A percentile compares a stretch with the other conserved stretches of the same genome.
These are phyloP conservation scores for Trachelus tabidus DNA, from an alignment of 2,888 invertebrate species.

Conservation along the genomic window DNA sequence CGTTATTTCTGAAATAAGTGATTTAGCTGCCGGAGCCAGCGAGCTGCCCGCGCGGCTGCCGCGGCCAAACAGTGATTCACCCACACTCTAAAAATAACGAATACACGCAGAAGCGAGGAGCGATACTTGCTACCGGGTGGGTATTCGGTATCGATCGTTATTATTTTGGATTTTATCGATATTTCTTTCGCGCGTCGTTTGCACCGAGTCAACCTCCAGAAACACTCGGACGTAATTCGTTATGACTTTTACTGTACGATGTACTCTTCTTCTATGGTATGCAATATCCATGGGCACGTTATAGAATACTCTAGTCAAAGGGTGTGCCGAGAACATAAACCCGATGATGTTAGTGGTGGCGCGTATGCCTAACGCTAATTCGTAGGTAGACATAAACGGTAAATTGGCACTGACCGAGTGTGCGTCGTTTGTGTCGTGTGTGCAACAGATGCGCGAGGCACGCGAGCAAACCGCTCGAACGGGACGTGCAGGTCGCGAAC, in stretches of 20 bases:
- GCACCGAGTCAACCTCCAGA: background rate
- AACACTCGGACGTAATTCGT: background rate
- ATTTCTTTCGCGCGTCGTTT: background rate
- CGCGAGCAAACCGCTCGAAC: conserved; percentile 54
- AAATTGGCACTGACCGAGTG: conserved; percentile 56
- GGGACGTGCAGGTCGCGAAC: conserved; percentile 57
- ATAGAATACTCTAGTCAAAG: conserved; percentile 10
- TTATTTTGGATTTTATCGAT: background rate
- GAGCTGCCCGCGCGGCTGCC: conserved; percentile 20
- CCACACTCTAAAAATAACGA: conserved; percentile 60
- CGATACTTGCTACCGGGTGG: conserved; percentile 4
- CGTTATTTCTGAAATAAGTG: conserved; percentile 63
- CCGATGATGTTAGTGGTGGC: conserved; percentile 39
- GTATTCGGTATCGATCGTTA: background rate
- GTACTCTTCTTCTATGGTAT: background rate
- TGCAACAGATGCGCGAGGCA: conserved; percentile 64
- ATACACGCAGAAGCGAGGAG: conserved; percentile 28
- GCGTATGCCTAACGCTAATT: conserved; percentile 49
- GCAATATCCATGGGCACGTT: background rate
- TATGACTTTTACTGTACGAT: background rate
- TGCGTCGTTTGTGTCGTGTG: conserved; percentile 45
- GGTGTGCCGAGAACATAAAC: conserved; percentile 48
- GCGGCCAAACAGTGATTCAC: conserved; percentile 61
- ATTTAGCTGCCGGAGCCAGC: conserved; percentile 51
- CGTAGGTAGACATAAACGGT: conserved; percentile 47